Conservation (phyloP, 2,113 vertebrate species). For the Phasianus colchicus region DNA sequence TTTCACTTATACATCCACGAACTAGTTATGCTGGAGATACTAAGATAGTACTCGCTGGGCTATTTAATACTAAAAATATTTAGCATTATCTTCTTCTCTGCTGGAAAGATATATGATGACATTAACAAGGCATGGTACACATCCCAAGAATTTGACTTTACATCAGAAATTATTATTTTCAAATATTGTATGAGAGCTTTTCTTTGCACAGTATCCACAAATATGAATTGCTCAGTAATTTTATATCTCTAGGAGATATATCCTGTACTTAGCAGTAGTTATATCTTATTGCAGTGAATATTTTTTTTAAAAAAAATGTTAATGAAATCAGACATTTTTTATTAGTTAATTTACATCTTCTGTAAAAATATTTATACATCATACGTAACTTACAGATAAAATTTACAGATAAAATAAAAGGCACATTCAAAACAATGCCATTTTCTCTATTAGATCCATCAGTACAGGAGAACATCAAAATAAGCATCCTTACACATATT, state of each 20-base stretch:
- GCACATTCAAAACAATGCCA: neutral
- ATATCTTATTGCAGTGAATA: neutral
- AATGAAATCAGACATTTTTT: neutral
- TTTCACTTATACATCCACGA: neutral
- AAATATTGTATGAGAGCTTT: neutral
- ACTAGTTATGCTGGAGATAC: neutral
- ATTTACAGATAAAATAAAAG: neutral
- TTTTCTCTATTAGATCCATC: neutral
- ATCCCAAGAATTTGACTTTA: neutral
- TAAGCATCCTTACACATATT: conserved; percentile 16
- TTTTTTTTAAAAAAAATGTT: neutral
- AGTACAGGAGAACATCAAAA: neutral
- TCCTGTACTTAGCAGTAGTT: neutral
- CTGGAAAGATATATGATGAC: neutral
- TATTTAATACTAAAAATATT: neutral
- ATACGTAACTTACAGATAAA: neutral
- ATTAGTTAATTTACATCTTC: neutral
- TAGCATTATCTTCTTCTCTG: neutral
- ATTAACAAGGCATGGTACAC: neutral
- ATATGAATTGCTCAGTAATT: neutral
- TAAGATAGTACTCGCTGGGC: accelerated
- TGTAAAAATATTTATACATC: neutral
- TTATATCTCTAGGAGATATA: neutral
- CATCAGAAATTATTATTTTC: neutral
- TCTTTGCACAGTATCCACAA: neutral